These are phyloP conservation scores for Drosophila setosimentum DNA, from an alignment of 2,888 invertebrate species.

Conservation along the genomic window DNA sequence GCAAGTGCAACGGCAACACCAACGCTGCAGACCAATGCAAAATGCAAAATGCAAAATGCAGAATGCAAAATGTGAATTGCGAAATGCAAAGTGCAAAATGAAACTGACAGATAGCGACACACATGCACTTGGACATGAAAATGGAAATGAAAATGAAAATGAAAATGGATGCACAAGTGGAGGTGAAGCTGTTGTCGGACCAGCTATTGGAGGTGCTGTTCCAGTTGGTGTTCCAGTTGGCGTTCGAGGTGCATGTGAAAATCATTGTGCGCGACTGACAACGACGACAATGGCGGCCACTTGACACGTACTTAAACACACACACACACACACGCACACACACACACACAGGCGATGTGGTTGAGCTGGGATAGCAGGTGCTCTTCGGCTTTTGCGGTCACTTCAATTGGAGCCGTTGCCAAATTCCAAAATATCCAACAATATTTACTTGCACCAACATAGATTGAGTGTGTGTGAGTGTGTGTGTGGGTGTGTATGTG, in stretches of 20 bases:
- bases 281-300: slow-evolving; percentile 55
- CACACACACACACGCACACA: slow-evolving; percentile 16
- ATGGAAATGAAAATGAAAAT: slow-evolving; percentile 19
- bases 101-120: slow-evolving; percentile 40
- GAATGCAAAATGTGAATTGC: slow-evolving; percentile 26
- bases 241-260: slow-evolving; percentile 10
- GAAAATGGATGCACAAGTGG: neutral
- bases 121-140: slow-evolving; percentile 39
- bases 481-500: neutral
- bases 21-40: slow-evolving; percentile 11
- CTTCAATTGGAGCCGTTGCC: slow-evolving; percentile 41
- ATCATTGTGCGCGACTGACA: slow-evolving; percentile 19
- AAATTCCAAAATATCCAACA: slow-evolving; percentile 68
- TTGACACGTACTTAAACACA: slow-evolving; percentile 69
- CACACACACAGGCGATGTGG: slow-evolving; percentile 16
- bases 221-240: neutral
- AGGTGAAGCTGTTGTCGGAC: neutral
- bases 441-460: slow-evolving; percentile 54
- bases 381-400: slow-evolving; percentile 55
- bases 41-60: slow-evolving; percentile 26
- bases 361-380: slow-evolving; percentile 23
- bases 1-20: slow-evolving; percentile 3
- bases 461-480: neutral
- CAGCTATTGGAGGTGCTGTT: neutral
- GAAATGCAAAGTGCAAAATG: slow-evolving; percentile 45